Conservation (phyloP, 2,797 vertebrate genomes). For the Carapus acus region DNA sequence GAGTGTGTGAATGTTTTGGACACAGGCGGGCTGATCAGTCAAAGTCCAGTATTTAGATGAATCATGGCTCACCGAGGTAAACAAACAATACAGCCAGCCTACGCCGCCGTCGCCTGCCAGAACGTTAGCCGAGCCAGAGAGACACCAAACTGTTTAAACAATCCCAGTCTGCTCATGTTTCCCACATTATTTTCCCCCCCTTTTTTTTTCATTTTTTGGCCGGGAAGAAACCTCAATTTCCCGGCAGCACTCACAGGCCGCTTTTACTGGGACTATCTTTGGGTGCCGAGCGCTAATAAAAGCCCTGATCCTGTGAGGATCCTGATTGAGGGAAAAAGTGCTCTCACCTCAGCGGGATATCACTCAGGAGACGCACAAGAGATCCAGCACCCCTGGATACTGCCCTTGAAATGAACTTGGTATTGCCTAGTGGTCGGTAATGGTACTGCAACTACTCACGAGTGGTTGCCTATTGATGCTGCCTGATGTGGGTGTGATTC, state of each 20-base stretch:
- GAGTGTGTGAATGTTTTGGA: neutral
- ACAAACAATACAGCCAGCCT: neutral
- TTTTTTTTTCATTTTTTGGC: too few species aligned
- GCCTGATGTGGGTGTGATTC: too few species aligned
- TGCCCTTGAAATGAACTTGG: conserved; percentile 23
- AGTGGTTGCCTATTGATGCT: too few species aligned
- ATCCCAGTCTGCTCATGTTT: conserved; percentile 21
- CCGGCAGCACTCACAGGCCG: conserved; percentile 10
- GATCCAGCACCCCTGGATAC: too few species aligned
- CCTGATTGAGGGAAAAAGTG: neutral
- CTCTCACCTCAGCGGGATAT: neutral
- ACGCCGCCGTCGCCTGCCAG: neutral
- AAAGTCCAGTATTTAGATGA: conserved; percentile 11
- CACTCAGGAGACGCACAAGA: too few species aligned
- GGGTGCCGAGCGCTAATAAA: neutral
- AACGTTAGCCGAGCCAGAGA: too few species aligned
- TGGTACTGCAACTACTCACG: conserved; percentile 15
- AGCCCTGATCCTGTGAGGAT: neutral
- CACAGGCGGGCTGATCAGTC: conserved; percentile 2
- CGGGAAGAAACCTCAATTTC: conserved; percentile 14
- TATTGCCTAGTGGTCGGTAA: conserved; percentile 50
- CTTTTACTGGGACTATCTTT: conserved; percentile 1
- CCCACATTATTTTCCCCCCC: conserved; percentile 1
- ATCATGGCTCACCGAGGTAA: neutral
- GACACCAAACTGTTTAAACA: conserved; percentile 44